Evolutionary conservation across 2,888 invertebrate genomes (phyloP), one percentile per base, ranked within the genome.

Genomic region (Agapostemon virescens): DNA sequence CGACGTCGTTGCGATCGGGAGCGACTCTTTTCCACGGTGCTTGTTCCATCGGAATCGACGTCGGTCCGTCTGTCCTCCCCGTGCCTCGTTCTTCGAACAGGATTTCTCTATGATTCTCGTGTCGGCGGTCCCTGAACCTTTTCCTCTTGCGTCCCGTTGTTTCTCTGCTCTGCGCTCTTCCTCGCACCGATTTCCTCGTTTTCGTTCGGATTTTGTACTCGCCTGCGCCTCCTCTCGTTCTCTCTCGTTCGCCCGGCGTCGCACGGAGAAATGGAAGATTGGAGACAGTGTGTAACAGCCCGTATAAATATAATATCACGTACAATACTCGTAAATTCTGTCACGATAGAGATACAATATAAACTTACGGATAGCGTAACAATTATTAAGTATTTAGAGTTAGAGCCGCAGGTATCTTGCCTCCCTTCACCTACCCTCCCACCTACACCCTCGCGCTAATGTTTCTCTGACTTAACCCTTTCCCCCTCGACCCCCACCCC

Each of bases 331-430:
- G 88, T 90, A 86, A 89, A 87, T 89, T 88, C 85, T 87, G 87
- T 89, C 87, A 89, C 86, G 86, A 87, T 88, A 90, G 89, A 89
- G 87, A 87, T 90, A 88, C 87, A 86, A 90, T 90, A 90, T 91
- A 91, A 91, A 92, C 91, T 91, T 92, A 91, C 90, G 79, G 91
- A 92, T 90, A 92, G 91, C 90, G 88, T 91, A 91, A 92, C 91
- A 91, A 91, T 89, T 90, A 88, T 89, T 90, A 90, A 88, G 63
- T 90, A 88, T 91, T 88, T 89, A 88, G 87, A 89, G 89, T 88
- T 88, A 88, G 86, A 88, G 88, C 88, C 87, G 86, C 88, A 86
- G 87, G 86, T 90, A 90, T 87, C 82, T 83, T 83, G n/a, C 78
- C 68, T 82, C 75, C 78, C 72, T 30, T 77, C 55, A 68, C n/a